Evolutionary conservation across 2,888 invertebrate genomes (phyloP), one percentile per base, ranked within the genome.

Genomic region (Andrena fulva): DNA sequence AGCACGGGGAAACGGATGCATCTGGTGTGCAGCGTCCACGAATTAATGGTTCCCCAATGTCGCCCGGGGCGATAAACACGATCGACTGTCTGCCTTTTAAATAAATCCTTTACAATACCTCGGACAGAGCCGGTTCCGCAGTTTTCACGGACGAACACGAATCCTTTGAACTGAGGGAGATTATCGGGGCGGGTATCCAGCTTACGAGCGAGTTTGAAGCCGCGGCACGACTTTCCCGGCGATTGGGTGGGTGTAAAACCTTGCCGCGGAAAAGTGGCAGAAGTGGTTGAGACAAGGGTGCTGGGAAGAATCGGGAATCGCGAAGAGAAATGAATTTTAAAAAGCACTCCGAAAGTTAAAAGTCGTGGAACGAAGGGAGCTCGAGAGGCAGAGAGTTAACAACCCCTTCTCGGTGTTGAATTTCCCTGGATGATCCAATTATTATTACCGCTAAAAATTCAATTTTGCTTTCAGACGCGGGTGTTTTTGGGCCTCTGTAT

Each of bases 401-500:
- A 8, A 24, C 10, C 56, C 24, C 56, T 12, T 10, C 24, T 56
- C 56, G 10, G 56, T 10, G 10, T 20, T 24, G 2, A 27, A 20
- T 56, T 3, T 12, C 56, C 24, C 20, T 27, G 0, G 20, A 27
- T 12, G 24, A 24, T 24, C 27, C 12, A 24, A 54, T 42, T 42
- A 42, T 27, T 27, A 59, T 29, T 16, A 16, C 31, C 59, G 29
- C 6, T n/a, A 0, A 20, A 8, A 4, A 16, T 50, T 33, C 16
- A 20, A 31, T 72, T 84, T 54, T 29, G 16, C 62, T 93, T 92
- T 33, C 94, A 97, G 97, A 95, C 96, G 83, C 95, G 96, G 90
- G 94, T 97, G 88, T 95, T 96, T 92, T 94, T 97, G 72, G 97
- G 97, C 8, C 96, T 97, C 91, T 97, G 97, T 91, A 94, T 97